These are phyloP conservation scores for Bos indicus DNA, from an alignment of 2,113 vertebrate genomes.

Conservation along the genomic window DNA sequence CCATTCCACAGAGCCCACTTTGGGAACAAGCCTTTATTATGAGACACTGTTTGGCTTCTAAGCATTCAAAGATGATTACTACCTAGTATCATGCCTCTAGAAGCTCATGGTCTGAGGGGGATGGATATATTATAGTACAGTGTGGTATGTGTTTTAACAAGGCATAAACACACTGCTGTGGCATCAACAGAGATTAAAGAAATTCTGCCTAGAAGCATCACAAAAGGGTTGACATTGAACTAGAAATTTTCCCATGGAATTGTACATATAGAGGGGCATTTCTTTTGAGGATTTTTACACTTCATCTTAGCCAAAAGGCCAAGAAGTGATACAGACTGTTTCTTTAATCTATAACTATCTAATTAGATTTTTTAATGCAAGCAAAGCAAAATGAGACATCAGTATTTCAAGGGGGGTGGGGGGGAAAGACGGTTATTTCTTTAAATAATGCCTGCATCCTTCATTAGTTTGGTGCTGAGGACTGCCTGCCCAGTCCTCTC, in stretches of 20 bases:
- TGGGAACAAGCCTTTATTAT: not conserved
- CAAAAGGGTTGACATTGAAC: not conserved
- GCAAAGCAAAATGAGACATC: not conserved
- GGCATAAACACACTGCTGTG: not conserved
- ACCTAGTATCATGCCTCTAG: not conserved
- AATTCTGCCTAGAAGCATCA: not conserved
- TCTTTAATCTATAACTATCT: not conserved
- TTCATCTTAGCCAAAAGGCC: not conserved
- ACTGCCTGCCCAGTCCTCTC: not conserved
- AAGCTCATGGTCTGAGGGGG: not conserved
- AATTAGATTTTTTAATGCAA: not conserved
- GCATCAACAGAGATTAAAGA: not conserved
- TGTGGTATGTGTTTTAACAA: not conserved
- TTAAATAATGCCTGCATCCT: not conserved
- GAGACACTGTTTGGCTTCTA: not conserved
- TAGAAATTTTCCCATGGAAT: not conserved
- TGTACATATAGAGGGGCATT: not conserved
- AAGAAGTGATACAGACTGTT: not conserved
- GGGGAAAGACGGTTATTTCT: not conserved
- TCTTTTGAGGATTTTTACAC: not conserved
- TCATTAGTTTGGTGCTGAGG: not conserved
- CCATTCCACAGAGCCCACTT: not conserved
- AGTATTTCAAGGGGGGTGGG: not conserved
- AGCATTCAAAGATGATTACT: not conserved
- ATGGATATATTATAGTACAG: not conserved